These are phyloP conservation scores for Gallinago media DNA, from an alignment of 2,113 vertebrate species.

Conservation along the genomic window DNA sequence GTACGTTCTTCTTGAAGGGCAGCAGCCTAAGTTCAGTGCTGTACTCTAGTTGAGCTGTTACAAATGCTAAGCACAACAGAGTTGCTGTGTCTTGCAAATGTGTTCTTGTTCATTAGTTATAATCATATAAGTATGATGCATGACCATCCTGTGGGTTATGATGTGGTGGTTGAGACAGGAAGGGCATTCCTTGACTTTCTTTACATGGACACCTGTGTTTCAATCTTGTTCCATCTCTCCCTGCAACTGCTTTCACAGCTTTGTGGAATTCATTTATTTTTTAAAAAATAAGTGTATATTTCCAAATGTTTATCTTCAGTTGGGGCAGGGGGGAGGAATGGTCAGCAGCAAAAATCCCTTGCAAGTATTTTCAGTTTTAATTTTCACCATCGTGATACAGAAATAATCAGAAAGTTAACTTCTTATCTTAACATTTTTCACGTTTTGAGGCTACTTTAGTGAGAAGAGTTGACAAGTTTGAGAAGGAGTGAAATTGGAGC, in stretches of 20 bases:
- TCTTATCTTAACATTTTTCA: neutral
- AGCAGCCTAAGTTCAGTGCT: neutral
- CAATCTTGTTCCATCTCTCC: neutral
- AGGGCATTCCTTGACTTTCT: neutral
- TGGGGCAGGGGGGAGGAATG: neutral
- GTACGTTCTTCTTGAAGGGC: neutral
- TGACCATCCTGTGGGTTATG: neutral
- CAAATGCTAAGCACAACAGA: neutral
- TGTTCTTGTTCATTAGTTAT: neutral
- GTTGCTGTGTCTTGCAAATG: neutral
- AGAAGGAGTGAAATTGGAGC: neutral
- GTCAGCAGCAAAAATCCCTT: neutral
- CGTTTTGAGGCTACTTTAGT: rapidly evolving
- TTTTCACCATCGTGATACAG: neutral
- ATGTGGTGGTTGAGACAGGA: neutral
- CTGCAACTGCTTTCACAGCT: neutral
- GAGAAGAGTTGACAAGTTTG: neutral
- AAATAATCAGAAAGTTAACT: neutral
- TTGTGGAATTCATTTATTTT: neutral
- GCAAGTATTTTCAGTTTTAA: neutral
- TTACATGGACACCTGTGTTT: neutral
- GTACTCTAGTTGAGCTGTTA: neutral
- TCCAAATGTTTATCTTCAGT: neutral
- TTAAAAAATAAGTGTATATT: neutral
- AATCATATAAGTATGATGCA: rapidly evolving